phyloP scores from a whole-genome alignment of 1,140 invertebrate genomes.

The Acromyrmex heyeri region DNA sequence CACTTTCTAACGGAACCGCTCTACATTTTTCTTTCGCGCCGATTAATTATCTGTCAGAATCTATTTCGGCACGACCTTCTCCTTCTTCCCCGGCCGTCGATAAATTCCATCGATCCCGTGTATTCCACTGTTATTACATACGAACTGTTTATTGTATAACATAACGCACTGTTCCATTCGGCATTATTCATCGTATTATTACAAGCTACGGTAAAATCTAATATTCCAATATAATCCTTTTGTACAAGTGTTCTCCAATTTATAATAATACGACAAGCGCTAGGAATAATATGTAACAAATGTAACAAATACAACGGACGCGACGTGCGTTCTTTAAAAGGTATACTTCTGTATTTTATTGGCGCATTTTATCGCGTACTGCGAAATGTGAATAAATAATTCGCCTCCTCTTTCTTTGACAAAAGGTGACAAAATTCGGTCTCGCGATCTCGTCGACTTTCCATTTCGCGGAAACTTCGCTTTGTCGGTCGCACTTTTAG shows the following conservation, averaged over 20 bases:
- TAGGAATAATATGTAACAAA: constrained; percentile 33
- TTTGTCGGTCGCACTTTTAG: constrained; percentile 32
- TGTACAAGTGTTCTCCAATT: constrained; percentile 48
- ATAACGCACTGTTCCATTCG: constrained; percentile 10
- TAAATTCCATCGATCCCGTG: constrained; percentile 26
- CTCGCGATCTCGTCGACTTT: constrained; percentile 24
- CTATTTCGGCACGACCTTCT: constrained; percentile 34
- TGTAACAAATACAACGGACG: constrained; percentile 13
- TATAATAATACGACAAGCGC: constrained; percentile 54
- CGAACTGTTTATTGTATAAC: constrained; percentile 41
- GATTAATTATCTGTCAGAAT: constrained; percentile 36
- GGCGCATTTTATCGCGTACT: constrained; percentile 22
- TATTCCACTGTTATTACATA: constrained; percentile 37
- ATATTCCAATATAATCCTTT: constrained; percentile 51
- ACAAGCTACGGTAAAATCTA: constrained; percentile 42
- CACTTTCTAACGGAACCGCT: constrained; percentile 55
- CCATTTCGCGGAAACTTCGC: constrained; percentile 34
- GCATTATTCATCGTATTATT: constrained; percentile 58
- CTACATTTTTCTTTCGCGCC: constrained; percentile 34
- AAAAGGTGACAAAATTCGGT: constrained; percentile 30
- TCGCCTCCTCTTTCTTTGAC: background rate
- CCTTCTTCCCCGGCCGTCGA: constrained; percentile 7
- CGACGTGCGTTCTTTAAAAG: constrained; percentile 25
- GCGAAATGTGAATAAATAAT: constrained; percentile 32
- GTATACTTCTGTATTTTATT: constrained; percentile 23